Percentiles rank a stretch among this genome's conserved stretches.
Conservation (phyloP, 2,888 invertebrate genomes). For the Chaitophorus viminalis region DNA sequence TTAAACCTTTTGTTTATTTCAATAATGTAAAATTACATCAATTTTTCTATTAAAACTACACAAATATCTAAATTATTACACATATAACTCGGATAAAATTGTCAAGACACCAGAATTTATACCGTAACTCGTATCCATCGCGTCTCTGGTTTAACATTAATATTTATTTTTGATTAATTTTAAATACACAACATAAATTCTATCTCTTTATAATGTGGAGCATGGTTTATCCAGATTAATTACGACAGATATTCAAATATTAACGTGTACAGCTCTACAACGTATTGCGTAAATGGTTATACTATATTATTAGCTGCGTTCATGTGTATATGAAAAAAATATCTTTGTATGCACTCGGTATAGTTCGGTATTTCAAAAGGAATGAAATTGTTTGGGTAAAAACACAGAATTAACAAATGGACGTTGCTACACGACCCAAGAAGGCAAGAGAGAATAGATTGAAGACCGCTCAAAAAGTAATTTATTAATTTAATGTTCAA, state of each 20-base stretch:
- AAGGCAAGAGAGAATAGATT: constrained; percentile 5
- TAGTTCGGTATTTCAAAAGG: not conserved
- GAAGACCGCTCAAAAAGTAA: constrained; percentile 43
- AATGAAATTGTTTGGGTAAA: not conserved
- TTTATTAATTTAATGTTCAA: constrained; percentile 56
- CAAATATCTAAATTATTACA: not conserved
- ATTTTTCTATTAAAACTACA: not conserved
- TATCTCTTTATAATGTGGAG: not conserved
- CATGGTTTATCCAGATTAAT: not conserved
- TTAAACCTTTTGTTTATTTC: not conserved
- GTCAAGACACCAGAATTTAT: not conserved
- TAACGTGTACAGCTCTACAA: not conserved
- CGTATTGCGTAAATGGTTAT: not conserved
- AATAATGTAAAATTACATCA: not conserved
- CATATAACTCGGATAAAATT: not conserved
- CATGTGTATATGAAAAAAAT: too few species aligned
- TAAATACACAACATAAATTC: not conserved
- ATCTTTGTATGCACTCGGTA: too few species aligned
- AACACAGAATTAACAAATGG: not conserved
- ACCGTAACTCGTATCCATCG: not conserved
- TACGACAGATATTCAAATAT: too few species aligned
- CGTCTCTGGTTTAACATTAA: not conserved
- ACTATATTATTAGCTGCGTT: not conserved
- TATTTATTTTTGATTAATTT: not conserved
- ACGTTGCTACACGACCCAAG: not conserved